These are phyloP conservation scores for Zophobas morio DNA, from an alignment of 1,140 invertebrate species.

Conservation along the genomic window DNA sequence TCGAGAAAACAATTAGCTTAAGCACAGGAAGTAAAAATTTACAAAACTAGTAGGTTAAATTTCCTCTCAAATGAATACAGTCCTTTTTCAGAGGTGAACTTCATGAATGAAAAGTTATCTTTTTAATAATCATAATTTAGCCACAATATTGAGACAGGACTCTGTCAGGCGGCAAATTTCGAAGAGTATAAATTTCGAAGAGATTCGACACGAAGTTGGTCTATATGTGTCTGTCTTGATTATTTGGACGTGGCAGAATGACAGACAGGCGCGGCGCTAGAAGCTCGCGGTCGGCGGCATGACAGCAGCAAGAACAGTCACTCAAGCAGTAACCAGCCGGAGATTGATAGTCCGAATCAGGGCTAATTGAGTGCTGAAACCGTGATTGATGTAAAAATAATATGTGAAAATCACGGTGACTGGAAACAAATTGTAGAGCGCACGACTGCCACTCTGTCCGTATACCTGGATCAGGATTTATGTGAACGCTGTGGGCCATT, in stretches of 20 bases:
- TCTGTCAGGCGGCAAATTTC: background rate
- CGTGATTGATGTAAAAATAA: conserved; percentile 66
- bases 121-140: background rate
- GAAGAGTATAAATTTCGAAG: background rate
- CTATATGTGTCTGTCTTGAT: conserved; percentile 41
- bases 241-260: conserved; percentile 49
- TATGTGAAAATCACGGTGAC: conserved; percentile 65
- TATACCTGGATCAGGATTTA: conserved; percentile 54
- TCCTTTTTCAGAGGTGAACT: too few species aligned
- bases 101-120: background rate
- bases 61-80: too few species aligned
- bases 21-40: too few species aligned
- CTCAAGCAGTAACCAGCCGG: conserved; percentile 51
- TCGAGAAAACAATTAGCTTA: too few species aligned
- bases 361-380: conserved; percentile 64
- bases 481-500: conserved; percentile 50
- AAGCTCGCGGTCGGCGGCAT: conserved; percentile 48
- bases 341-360: conserved; percentile 61
- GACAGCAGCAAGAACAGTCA: conserved; percentile 49
- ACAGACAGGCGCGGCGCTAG: conserved; percentile 49
- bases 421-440: conserved; percentile 63
- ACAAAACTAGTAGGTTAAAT: too few species aligned
- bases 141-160: background rate
- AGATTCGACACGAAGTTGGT: conserved; percentile 25
- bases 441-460: conserved; percentile 44